Evolutionary conservation across 2,797 vertebrate genomes (phyloP), one percentile per base, ranked within the genome.

Genomic region (Fistularia commersonii): DNA sequence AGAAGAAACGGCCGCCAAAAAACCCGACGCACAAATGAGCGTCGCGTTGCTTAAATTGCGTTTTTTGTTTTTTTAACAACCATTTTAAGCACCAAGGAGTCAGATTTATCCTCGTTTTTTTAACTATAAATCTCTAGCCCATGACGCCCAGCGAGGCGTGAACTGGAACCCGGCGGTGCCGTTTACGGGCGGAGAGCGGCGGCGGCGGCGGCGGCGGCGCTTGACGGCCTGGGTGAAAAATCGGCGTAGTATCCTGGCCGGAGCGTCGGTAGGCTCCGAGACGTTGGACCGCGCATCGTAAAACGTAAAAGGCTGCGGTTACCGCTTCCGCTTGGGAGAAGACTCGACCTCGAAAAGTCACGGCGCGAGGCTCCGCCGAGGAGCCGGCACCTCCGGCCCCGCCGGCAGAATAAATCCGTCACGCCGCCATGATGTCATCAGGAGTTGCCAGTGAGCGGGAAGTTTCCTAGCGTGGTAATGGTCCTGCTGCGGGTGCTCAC

Each of bases 391-490:
- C 72, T 78, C 77, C 74, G 67, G 70, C 56, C 49, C 56, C 64
- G 53, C 52, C 73, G 76, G 81, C 69, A 66, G 71, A 51, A 72
- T 72, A 85, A 81, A 87, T 81, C 74, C 81, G 86, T 87, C 77
- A 80, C 48, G 35, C 59, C 67, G 76, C 54, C 65, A 86, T 90
- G 85, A 89, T 87, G 87, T 90, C 87, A 89, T 83, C 74, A 74
- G 72, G 33, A 66, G 78, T 77, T 42, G 66, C 75, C 76, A 69
- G 64, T 55, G 73, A 79, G 71, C 85, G 83, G 84, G 81, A 90
- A 85, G 80, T 87, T 79, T 84, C 79, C 81, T 77, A 80, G 83
- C 58, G 75, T 75, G 73, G 79, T 88, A 86, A 86, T 88, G 71
- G 34, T 64, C 69, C 84, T 68, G 57, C 81, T 82, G 84, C 76